Evolutionary conservation across 1,140 invertebrate genomes (phyloP).

Genomic region (Trinorchestia longiramus): DNA sequence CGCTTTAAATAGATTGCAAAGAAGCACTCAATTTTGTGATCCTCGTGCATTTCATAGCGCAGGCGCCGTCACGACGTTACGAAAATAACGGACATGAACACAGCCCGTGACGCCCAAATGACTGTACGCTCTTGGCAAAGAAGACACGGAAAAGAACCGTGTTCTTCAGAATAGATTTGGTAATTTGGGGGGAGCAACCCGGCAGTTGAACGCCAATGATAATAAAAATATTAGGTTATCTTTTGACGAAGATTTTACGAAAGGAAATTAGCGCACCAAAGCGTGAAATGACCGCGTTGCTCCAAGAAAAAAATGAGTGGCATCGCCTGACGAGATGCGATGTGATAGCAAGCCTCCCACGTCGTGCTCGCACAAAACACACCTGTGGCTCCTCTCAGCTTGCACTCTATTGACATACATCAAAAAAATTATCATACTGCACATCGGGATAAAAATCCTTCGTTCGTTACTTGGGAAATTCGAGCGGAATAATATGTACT

Average conservation of each 20-base stretch:
- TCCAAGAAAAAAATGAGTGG: neutral
- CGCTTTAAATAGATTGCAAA: neutral
- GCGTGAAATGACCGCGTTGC: constrained; percentile 10
- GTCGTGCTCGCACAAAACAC: neutral
- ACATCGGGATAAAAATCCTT: neutral
- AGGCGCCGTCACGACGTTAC: neutral
- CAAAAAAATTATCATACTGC: neutral
- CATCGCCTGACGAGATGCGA: neutral
- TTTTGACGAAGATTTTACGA: neutral
- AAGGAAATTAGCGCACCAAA: constrained; percentile 19
- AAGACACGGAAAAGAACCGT: neutral
- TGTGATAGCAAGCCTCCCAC: neutral
- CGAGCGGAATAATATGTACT: neutral
- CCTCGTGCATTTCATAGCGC: neutral
- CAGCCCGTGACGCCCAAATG: neutral
- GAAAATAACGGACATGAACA: neutral
- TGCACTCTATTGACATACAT: neutral
- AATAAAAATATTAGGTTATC: neutral
- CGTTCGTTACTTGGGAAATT: neutral
- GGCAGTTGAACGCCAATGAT: neutral
- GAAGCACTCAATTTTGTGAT: neutral
- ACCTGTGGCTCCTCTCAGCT: neutral
- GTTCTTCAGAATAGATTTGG: too few relatives aligned
- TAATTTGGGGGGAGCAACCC: neutral
- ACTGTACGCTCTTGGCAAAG: neutral